Conservation (phyloP, 1,140 invertebrate species). For the Pogonomyrmex barbatus region DNA sequence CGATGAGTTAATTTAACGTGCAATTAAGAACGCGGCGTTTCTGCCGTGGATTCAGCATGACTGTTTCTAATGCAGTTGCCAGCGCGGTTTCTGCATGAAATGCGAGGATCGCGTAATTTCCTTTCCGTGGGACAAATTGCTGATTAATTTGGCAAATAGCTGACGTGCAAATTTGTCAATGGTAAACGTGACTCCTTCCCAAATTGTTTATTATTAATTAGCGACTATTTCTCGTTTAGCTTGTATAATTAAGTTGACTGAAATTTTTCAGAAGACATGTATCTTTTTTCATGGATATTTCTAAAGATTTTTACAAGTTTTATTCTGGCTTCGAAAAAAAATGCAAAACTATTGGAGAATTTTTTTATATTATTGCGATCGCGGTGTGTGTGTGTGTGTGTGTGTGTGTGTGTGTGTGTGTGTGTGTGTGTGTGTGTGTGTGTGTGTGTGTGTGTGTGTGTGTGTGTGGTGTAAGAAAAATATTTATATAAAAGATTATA, state of each 20-base stretch:
- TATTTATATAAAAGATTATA: constrained; percentile 8
- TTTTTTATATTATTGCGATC: neutral
- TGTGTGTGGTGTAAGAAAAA: neutral
- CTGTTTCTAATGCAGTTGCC: constrained; percentile 20
- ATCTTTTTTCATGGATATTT: neutral
- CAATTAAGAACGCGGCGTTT: constrained; percentile 47
- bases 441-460: too few species aligned
- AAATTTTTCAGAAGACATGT: neutral
- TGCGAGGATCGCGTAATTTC: constrained; percentile 18
- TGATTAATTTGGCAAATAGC: constrained; percentile 55
- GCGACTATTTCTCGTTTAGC: neutral
- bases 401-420: too few species aligned
- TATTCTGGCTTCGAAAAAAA: neutral
- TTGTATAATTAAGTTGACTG: neutral
- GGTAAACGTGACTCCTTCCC: neutral
- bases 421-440: too few species aligned
- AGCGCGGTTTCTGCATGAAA: constrained; percentile 21
- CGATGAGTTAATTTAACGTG: constrained; percentile 48
- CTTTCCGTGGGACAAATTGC: constrained; percentile 28
- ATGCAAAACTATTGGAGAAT: neutral
- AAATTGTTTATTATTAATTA: constrained; percentile 16
- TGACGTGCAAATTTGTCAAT: constrained; percentile 34
- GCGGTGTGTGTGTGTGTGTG: too few species aligned
- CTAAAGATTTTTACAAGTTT: neutral
- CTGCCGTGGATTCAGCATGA: constrained; percentile 1